A percentile compares a stretch with the other conserved stretches of the same genome.
These are phyloP conservation scores for Rynchops niger DNA, from an alignment of 2,113 vertebrate species.

Conservation along the genomic window DNA sequence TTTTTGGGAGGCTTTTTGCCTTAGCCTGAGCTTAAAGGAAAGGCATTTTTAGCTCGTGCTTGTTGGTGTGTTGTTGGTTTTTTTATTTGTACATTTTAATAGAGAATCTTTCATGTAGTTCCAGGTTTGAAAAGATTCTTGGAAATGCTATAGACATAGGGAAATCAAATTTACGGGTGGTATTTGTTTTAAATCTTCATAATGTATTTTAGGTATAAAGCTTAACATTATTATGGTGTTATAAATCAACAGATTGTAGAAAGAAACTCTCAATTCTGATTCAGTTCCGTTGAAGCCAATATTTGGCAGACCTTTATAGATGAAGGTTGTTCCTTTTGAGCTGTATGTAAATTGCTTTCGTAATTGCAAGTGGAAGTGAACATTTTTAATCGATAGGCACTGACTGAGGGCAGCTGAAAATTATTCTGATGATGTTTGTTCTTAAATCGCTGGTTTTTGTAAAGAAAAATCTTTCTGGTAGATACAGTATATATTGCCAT, in stretches of 20 bases:
- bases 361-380: neutral
- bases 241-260: neutral
- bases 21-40: neutral
- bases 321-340: neutral
- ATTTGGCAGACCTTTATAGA: neutral
- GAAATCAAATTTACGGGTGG: neutral
- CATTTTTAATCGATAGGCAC: neutral
- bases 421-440: neutral
- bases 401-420: neutral
- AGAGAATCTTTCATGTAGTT: neutral
- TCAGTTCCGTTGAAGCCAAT: neutral
- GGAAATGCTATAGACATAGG: neutral
- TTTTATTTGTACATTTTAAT: neutral
- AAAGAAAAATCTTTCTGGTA: neutral
- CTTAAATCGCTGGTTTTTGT: neutral
- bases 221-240: neutral
- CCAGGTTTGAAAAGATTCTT: neutral
- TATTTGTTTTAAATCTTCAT: neutral
- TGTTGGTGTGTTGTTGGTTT: accelerated
- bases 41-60: neutral
- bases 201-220: neutral
- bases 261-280: neutral
- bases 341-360: neutral
- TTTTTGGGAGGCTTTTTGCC: neutral
- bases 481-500: neutral